Evolutionary conservation across 2,888 invertebrate genomes (phyloP).

Genomic region (Molorchus minor): DNA sequence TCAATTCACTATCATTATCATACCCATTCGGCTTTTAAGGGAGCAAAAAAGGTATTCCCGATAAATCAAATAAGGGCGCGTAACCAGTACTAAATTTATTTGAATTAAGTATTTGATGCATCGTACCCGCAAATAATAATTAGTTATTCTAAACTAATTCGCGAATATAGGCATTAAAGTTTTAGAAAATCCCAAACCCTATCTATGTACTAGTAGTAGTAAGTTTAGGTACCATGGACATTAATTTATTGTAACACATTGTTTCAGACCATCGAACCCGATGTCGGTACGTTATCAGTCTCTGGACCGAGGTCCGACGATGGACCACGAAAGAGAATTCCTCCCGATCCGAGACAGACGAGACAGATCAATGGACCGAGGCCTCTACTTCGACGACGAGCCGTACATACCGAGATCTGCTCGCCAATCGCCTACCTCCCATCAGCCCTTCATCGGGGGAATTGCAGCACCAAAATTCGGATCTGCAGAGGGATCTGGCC

Average conservation of each 20-base stretch:
- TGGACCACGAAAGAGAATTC: slow-evolving; percentile 83
- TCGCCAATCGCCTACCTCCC: slow-evolving; percentile 76
- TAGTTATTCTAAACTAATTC: too few relatives aligned
- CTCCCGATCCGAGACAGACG: slow-evolving; percentile 83
- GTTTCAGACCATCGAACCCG: slow-evolving; percentile 60
- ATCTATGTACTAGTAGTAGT: too few relatives aligned
- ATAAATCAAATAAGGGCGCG: too few relatives aligned
- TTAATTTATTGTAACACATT: slow-evolving; percentile 29
- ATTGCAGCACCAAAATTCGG: slow-evolving; percentile 92
- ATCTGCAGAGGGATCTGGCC: slow-evolving; percentile 92
- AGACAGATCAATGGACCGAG: slow-evolving; percentile 71
- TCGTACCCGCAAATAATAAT: too few relatives aligned
- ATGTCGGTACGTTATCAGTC: slow-evolving; percentile 69
- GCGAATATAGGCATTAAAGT: too few relatives aligned
- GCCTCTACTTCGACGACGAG: slow-evolving; percentile 76
- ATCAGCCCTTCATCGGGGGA: too few relatives aligned
- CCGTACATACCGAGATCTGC: slow-evolving; percentile 71
- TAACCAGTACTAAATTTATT: too few relatives aligned
- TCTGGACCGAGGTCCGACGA: slow-evolving; percentile 63
- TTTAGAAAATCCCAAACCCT: too few relatives aligned
- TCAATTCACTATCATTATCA: too few relatives aligned
- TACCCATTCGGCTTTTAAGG: too few relatives aligned
- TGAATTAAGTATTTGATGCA: too few relatives aligned
- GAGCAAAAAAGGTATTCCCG: too few relatives aligned
- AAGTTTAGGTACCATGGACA: background rate